Evolutionary conservation across 2,888 invertebrate species (phyloP).

Genomic region (Nasonia oneida): DNA sequence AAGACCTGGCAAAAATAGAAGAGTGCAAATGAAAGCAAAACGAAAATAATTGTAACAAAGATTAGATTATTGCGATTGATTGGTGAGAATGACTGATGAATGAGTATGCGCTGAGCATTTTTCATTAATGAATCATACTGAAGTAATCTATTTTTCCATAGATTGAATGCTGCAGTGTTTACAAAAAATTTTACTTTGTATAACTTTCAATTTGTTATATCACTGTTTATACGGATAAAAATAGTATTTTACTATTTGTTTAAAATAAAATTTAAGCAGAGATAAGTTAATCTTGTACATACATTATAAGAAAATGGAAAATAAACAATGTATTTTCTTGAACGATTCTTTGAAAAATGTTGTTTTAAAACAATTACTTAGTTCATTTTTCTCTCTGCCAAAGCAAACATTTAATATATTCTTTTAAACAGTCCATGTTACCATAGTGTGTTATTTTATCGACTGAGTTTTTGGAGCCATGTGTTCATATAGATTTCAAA

Average conservation of each 20-base stretch:
- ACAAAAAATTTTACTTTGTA: background rate
- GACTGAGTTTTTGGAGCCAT: background rate
- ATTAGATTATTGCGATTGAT: conserved; percentile 10
- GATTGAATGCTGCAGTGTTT: background rate
- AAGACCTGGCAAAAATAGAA: conserved; percentile 68
- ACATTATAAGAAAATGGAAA: background rate
- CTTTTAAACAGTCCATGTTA: background rate
- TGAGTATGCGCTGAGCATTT: conserved; percentile 5
- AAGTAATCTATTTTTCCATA: background rate
- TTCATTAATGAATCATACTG: background rate
- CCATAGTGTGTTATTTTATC: background rate
- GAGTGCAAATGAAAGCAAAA: conserved; percentile 79
- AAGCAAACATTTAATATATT: background rate
- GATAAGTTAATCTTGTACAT: background rate
- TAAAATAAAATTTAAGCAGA: background rate
- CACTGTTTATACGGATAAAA: background rate
- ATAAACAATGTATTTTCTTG: background rate
- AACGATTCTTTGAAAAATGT: too few species aligned
- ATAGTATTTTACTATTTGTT: background rate
- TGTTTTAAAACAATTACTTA: too few species aligned
- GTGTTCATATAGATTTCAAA: background rate
- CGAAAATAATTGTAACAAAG: conserved; percentile 67
- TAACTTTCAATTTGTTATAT: background rate
- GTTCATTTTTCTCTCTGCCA: background rate
- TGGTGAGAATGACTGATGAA: conserved; percentile 25